Base-by-base conservation (phyloP, 2,888 invertebrate genomes). In the Dicranocentrus wangi region DNA sequence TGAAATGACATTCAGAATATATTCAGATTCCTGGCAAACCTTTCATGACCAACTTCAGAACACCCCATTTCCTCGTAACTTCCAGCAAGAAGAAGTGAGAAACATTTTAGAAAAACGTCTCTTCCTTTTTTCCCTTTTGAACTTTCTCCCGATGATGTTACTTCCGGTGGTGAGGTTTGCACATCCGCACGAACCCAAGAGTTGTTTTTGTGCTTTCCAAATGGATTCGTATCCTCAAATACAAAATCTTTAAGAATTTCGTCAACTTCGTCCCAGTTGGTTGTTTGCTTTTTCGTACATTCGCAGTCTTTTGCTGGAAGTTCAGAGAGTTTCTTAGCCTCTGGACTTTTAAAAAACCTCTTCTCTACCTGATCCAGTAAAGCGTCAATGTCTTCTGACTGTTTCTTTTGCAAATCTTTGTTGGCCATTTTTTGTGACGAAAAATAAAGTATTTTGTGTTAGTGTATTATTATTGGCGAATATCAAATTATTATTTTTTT, bases 191-290 rank as follows among this genome's bases (percentile, higher is more conserved):
- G 63, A 2, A 77, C 55, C 85, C 85, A 85, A 10, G 85, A 82
- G 32, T 81, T 83, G 61, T 85, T 85, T 53, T 84, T 82, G 39
- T 73, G 77, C 69, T 84, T 84, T 21, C 78, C 82, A 68, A 83
- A 85, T 2, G 85, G 85, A 73, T 85, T 85, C 0, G 69, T 82
- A 17, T 86, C 86, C 70, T 84, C 84, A 68, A 84, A 83, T 19
- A 68, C 68, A 76, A 86, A 85, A 32, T 85, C 85, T 43, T 82
- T 77, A 8, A 86, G 60, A 27, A 86, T 60, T 75, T 84, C 85
- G 10, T 86, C 86, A 7, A 86, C 85, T 76, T 86, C 86, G 23
- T 82, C 83, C 85, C 85, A 85, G 55, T 86, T 81, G 8, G 85
- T 85, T 21, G 71, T 51, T 58, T 83, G 78, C 68, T 84, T 85